These are phyloP conservation scores for Progne subis DNA, from an alignment of 2,113 vertebrate genomes.

Conservation along the genomic window DNA sequence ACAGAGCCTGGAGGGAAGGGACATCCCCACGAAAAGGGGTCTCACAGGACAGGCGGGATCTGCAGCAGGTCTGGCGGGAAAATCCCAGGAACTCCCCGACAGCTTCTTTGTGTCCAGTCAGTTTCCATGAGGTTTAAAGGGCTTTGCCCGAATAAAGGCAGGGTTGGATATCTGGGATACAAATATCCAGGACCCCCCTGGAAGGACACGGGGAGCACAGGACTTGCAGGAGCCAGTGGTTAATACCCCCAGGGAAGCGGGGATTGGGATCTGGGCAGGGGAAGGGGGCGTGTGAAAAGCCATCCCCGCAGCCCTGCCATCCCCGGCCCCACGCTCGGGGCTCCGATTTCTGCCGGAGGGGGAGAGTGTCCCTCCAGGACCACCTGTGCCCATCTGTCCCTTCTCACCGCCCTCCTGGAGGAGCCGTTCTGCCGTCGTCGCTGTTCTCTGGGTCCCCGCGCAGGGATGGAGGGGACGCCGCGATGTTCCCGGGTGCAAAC, in stretches of 20 bases:
- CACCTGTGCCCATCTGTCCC: slow-evolving; percentile 62
- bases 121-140: background rate
- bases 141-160: background rate
- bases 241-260: background rate
- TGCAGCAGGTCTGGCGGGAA: background rate
- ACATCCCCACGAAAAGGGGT: background rate
- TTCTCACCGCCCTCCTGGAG: background rate
- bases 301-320: background rate
- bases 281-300: background rate
- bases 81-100: background rate
- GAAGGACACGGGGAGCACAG: background rate
- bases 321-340: background rate
- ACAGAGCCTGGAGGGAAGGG: background rate
- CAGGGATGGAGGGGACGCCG: background rate
- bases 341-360: slow-evolving; percentile 49
- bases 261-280: background rate
- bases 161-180: background rate
- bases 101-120: background rate
- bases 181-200: rapidly evolving
- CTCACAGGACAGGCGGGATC: background rate
- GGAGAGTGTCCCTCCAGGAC: background rate
- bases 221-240: background rate
- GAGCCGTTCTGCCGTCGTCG: rapidly evolving
- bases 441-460: rapidly evolving
- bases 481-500: rapidly evolving